These are phyloP conservation scores for Thymallus thymallus DNA, from an alignment of 2,113 vertebrate species.

Conservation along the genomic window DNA sequence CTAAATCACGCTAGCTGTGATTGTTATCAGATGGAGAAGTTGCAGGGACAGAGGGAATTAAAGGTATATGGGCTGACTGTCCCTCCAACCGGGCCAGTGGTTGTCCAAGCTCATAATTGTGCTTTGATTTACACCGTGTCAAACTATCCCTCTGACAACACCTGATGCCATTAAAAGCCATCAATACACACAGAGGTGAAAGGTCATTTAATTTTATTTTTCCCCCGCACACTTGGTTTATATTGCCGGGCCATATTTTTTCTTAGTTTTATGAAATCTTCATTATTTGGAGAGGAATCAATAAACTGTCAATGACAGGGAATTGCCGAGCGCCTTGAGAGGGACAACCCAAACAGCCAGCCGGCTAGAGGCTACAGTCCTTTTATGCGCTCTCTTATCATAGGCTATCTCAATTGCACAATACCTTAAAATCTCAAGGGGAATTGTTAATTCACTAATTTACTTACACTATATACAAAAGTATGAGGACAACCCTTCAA, in stretches of 20 bases:
- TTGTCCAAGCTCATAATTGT: conserved; percentile 74
- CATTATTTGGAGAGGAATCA: conserved; percentile 76
- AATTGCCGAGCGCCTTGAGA: conserved; percentile 25
- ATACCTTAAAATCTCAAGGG: too few relatives aligned
- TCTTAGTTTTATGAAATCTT: conserved; percentile 72
- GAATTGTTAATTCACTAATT: too few relatives aligned
- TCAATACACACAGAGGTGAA: conserved; percentile 77
- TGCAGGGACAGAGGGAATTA: conserved; percentile 19
- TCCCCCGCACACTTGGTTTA: conserved; percentile 74
- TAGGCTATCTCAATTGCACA: too few relatives aligned
- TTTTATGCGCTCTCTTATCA: too few relatives aligned
- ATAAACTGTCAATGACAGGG: conserved; percentile 72
- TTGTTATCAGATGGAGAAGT: conserved; percentile 46
- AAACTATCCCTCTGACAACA: conserved; percentile 70
- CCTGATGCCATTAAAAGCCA: conserved; percentile 74
- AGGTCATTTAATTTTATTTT: conserved; percentile 83
- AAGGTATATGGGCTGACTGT: conserved; percentile 34
- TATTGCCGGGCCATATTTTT: conserved; percentile 67
- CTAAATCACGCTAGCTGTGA: conserved; percentile 60
- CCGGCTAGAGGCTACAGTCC: too few relatives aligned
- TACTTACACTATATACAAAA: too few relatives aligned
- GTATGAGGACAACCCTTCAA: too few relatives aligned
- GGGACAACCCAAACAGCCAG: neutral
- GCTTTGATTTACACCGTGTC: conserved; percentile 77
- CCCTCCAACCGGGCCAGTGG: conserved; percentile 33